Conservation (phyloP, 2,888 invertebrate species). For the Entomobrya proxima region DNA sequence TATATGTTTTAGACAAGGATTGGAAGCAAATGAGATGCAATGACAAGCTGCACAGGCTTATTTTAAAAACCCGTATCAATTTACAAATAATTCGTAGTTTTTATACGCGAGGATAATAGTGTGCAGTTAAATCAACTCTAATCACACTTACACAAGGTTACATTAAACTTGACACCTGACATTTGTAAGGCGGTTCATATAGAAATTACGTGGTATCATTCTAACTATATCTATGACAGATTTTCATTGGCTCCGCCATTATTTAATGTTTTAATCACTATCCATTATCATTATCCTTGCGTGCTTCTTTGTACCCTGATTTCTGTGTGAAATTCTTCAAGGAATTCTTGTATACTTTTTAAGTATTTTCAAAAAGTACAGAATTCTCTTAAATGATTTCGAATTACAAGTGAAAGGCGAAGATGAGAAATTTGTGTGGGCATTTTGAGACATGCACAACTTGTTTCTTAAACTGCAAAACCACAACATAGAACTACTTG, state of each 20-base stretch:
- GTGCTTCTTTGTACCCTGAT: too few species aligned
- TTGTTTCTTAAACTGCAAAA: too few species aligned
- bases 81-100: conserved; percentile 5
- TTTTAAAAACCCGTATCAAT: background rate
- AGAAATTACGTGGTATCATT: background rate
- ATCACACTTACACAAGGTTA: conserved; percentile 4
- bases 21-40: background rate
- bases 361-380: background rate
- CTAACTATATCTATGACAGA: conserved; percentile 7
- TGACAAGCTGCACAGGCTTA: background rate
- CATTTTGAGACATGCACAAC: conserved; percentile 44
- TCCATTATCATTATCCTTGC: too few species aligned
- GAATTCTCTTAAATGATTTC: background rate
- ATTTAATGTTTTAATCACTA: background rate
- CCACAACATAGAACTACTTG: background rate
- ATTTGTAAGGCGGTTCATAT: background rate
- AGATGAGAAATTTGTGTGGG: conserved; percentile 19
- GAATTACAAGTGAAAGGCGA: background rate
- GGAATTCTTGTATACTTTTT: background rate
- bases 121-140: conserved; percentile 6
- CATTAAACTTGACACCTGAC: conserved; percentile 35
- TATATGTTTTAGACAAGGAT: too few species aligned
- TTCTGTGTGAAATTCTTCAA: background rate
- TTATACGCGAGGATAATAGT: background rate
- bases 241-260: background rate